These are phyloP conservation scores for Bathynomus jamesi DNA, from an alignment of 1,140 invertebrate genomes.

Conservation along the genomic window DNA sequence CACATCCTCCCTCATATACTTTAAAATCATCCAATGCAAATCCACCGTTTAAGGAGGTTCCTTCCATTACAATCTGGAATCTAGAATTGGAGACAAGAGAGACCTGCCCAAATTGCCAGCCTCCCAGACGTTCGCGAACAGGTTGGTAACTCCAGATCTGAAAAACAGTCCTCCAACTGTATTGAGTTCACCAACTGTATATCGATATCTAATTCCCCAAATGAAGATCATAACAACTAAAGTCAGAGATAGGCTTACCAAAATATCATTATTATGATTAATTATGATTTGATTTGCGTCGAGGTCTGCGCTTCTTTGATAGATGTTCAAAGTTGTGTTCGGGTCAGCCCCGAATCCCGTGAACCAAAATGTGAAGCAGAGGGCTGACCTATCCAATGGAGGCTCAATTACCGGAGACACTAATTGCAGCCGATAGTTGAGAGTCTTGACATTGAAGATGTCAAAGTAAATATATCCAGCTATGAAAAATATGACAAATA, in stretches of 20 bases:
- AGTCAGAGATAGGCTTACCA: constrained; percentile 20
- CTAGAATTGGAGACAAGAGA: constrained; percentile 47
- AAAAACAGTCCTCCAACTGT: no score
- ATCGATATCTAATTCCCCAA: no score
- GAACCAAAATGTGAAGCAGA: constrained; percentile 59
- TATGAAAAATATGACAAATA: no score
- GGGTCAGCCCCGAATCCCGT: constrained; percentile 55
- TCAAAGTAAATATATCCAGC: constrained; percentile 63
- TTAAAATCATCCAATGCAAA: constrained; percentile 59
- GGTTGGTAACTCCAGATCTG: constrained; percentile 48
- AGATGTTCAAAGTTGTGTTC: constrained; percentile 50
- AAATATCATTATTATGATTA: constrained; percentile 23
- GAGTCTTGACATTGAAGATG: constrained; percentile 51
- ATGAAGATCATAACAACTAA: no score
- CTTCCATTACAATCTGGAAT: constrained; percentile 54
- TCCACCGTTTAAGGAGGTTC: constrained; percentile 57
- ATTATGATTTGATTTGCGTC: constrained; percentile 34
- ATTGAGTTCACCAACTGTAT: no score
- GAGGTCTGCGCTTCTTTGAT: constrained; percentile 40
- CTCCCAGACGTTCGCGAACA: constrained; percentile 49
- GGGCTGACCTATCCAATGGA: constrained; percentile 42
- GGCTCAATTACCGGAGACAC: constrained; percentile 47
- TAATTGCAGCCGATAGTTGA: constrained; percentile 44
- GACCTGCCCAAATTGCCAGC: constrained; percentile 58
- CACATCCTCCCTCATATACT: constrained; percentile 53